Evolutionary conservation across 1,140 invertebrate genomes (phyloP).

Genomic region (Maniola jurtina): DNA sequence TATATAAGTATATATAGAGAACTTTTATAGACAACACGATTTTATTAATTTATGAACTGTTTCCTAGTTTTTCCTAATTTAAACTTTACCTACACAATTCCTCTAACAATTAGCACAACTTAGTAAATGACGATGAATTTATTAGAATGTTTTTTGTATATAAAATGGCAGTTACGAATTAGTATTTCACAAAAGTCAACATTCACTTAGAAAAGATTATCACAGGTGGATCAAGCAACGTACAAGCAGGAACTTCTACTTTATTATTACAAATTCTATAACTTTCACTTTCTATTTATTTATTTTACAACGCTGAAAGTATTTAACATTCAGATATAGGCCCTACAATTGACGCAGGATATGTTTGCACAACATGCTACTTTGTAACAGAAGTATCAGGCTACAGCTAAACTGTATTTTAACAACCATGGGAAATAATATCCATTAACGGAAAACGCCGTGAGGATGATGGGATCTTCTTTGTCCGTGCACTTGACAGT

Average conservation of each 20-base stretch:
- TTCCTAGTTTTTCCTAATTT: constrained; percentile 4
- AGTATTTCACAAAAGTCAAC: constrained; percentile 50
- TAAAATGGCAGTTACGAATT: constrained; percentile 54
- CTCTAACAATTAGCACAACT: constrained; percentile 40
- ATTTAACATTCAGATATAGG: constrained; percentile 36
- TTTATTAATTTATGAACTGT: constrained; percentile 4
- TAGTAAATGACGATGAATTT: constrained; percentile 45
- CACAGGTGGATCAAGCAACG: constrained; percentile 72
- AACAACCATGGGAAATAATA: constrained; percentile 50
- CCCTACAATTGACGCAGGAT: constrained; percentile 67
- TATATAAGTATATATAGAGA: constrained; percentile 18
- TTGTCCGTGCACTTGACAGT: constrained; percentile 76
- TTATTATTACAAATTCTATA: constrained; percentile 45
- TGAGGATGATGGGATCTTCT: constrained; percentile 59
- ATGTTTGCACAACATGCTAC: constrained; percentile 55
- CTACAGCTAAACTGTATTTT: constrained; percentile 42
- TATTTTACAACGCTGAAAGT: constrained; percentile 35
- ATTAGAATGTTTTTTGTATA: constrained; percentile 49
- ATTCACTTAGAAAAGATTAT: constrained; percentile 61
- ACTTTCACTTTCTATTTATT: constrained; percentile 36
- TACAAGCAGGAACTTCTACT: constrained; percentile 72
- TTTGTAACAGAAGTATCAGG: constrained; percentile 34
- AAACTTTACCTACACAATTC: constrained; percentile 36
- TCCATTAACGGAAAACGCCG: constrained; percentile 49
- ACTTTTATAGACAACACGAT: constrained; percentile 11